Evolutionary conservation across 2,888 invertebrate species (phyloP), one percentile per base, ranked within the genome.

Genomic region (Lucinisca nassula): DNA sequence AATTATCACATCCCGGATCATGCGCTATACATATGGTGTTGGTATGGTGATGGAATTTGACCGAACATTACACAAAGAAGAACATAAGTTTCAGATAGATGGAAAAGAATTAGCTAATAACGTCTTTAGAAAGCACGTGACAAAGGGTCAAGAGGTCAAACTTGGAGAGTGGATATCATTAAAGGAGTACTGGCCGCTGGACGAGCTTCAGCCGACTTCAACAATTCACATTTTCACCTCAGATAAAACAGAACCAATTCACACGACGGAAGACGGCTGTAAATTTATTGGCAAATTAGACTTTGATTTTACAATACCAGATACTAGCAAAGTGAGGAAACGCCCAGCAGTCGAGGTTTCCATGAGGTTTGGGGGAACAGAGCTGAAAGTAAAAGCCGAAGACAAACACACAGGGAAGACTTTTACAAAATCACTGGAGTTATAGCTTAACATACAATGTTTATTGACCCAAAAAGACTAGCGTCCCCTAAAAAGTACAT

Each of bases 311-410:
- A 49, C 84, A 10, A 49, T 51, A 35, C 61, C 79, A 2, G 14
- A 10, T 27, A 27, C 4, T 0, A 4, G n/a, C 0, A 49, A 12
- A 0, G 24, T 0, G 6, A 30, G 3, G 14, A 73, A 61, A 30
- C 24, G 70, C 21, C 58, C 49, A n/a, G 81, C 85, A 6, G 79
- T 88, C 1, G 85, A 83, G 61, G 81, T 88, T 10, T 73, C 83
- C 0, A 77, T 88, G 73, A 77, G 80, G 30, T 88, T 88, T 75
- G 85, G 83, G 6, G 88, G 88, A 49, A 88, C 88, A 4, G 85
- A 85, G 38, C 74, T 88, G 17, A 81, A 82, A 21, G 55, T 88
- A 32, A 79, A 74, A 32, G 84, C 79, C 21, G 49, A 70, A 0
- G 79, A 84, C 61, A 84, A 79, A 67, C 74, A 77, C 1, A 80